Conservation (phyloP, 2,888 invertebrate genomes). For the Chelonus formosanus region DNA sequence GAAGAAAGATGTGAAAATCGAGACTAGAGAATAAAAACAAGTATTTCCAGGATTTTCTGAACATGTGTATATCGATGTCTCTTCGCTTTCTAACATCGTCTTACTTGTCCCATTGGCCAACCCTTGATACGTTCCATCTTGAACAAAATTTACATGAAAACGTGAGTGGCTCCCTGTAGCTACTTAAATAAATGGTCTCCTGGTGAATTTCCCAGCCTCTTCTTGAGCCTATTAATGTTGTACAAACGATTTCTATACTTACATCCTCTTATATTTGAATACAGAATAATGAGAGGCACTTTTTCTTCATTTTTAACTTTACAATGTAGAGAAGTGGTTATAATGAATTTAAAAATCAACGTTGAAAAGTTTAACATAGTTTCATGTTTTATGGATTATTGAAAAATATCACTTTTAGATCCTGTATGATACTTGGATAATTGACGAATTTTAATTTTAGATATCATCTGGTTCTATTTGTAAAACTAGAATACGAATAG, state of each 20-base stretch:
- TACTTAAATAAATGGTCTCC: constrained; percentile 20
- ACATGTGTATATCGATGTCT: constrained; percentile 27
- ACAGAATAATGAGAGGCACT: background rate
- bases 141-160: constrained; percentile 28
- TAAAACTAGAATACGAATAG: too few relatives aligned
- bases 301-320: constrained; percentile 1
- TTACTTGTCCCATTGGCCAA: constrained; percentile 10
- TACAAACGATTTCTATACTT: background rate
- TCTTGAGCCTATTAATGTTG: constrained; percentile 31
- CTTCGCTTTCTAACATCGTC: constrained; percentile 11
- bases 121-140: constrained; percentile 10
- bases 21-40: constrained; percentile 43
- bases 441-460: too few relatives aligned
- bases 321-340: background rate
- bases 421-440: too few relatives aligned
- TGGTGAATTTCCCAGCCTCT: background rate
- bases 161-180: constrained; percentile 23
- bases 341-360: too few relatives aligned
- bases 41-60: constrained; percentile 35
- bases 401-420: too few relatives aligned
- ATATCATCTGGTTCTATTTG: too few relatives aligned
- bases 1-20: constrained; percentile 42
- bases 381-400: too few relatives aligned
- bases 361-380: too few relatives aligned
- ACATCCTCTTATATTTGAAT: too few relatives aligned